Percentiles rank a stretch among this genome's conserved stretches.
Evolutionary conservation across 2,888 invertebrate species (phyloP).

Genomic region (Scelioninae gen. 2): DNA sequence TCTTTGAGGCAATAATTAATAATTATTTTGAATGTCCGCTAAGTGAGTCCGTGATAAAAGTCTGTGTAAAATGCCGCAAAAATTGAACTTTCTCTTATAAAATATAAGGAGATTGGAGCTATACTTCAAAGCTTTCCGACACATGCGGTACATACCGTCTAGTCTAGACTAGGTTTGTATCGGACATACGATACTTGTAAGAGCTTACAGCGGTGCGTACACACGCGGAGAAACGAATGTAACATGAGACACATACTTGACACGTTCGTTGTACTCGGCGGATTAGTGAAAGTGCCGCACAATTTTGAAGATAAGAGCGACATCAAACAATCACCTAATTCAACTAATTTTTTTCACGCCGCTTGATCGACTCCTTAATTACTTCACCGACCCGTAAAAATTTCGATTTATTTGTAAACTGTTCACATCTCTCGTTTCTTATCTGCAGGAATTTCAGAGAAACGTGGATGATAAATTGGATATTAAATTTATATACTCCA

Average conservation of each 20-base stretch:
- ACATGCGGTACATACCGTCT: constrained; percentile 10
- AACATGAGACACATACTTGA: constrained; percentile 46
- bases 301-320: constrained; percentile 39
- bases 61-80: constrained; percentile 18
- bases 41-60: constrained; percentile 4
- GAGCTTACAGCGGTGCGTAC: constrained; percentile 42
- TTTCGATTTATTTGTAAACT: too few species aligned
- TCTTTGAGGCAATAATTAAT: constrained; percentile 15
- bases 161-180: constrained; percentile 30
- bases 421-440: not conserved
- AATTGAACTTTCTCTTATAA: constrained; percentile 43
- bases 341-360: not conserved
- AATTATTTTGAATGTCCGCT: constrained; percentile 15
- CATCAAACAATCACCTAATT: constrained; percentile 19
- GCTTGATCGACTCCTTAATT: not conserved
- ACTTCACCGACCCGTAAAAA: too few species aligned
- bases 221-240: constrained; percentile 38
- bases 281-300: constrained; percentile 44
- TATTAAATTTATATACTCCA: not conserved
- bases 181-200: constrained; percentile 41
- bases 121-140: constrained; percentile 54
- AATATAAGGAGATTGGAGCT: constrained; percentile 29
- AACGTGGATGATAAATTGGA: not conserved
- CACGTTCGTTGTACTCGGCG: constrained; percentile 35
- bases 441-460: constrained; percentile 1